Evolutionary conservation across 2,797 vertebrate species (phyloP).

Genomic region (Columba guinea): DNA sequence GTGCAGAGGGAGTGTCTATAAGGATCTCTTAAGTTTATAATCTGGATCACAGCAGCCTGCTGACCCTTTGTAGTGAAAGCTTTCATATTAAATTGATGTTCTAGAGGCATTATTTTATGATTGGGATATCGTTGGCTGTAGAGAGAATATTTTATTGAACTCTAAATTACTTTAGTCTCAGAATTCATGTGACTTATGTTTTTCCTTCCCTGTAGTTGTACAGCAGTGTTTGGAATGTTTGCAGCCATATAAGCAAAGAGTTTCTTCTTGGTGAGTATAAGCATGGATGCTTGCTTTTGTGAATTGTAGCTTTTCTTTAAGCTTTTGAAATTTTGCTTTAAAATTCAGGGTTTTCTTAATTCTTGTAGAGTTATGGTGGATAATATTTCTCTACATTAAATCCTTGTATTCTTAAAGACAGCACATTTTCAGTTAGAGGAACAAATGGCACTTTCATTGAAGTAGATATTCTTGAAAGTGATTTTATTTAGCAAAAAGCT

Average conservation of each 20-base stretch:
- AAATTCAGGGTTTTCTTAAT: neutral
- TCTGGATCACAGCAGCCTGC: neutral
- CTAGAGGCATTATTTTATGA: neutral
- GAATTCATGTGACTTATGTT: neutral
- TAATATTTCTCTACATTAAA: neutral
- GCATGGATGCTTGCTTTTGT: neutral
- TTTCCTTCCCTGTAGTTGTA: neutral
- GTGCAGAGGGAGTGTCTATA: neutral
- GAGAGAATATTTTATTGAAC: neutral
- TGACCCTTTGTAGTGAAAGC: neutral
- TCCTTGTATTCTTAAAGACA: neutral
- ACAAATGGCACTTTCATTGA: neutral
- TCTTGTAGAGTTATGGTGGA: neutral
- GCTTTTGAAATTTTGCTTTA: neutral
- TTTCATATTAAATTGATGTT: neutral
- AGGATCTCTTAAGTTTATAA: neutral
- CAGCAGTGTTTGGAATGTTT: slow-evolving; percentile 8
- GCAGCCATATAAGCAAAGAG: neutral
- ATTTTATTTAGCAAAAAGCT: neutral
- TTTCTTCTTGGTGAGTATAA: slow-evolving; percentile 57
- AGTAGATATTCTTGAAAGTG: neutral
- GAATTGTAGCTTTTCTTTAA: neutral
- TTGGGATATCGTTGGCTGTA: neutral
- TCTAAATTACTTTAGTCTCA: neutral
- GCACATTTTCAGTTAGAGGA: neutral